phyloP scores from a whole-genome alignment of 2,797 vertebrate species.

The Rhincodon typus region DNA sequence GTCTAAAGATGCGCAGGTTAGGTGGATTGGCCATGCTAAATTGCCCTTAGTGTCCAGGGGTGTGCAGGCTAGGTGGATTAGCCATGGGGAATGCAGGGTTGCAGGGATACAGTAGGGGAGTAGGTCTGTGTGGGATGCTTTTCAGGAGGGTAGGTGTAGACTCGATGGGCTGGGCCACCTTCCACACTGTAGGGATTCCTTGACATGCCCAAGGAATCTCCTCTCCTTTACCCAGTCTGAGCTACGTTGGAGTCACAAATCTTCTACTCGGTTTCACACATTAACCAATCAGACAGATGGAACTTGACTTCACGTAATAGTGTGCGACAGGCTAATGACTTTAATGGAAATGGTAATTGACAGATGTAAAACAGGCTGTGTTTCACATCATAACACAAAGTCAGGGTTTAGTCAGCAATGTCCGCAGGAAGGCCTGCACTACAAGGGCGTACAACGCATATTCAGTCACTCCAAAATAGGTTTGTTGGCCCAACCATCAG shows the following conservation, averaged over 20 bases:
- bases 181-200: no score
- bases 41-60: no score
- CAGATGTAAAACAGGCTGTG: not conserved
- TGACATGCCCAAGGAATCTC: not conserved
- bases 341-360: not conserved
- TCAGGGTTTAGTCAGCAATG: not conserved
- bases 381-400: not conserved
- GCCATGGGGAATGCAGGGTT: no score
- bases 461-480: not conserved
- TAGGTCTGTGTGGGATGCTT: no score
- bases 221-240: not conserved
- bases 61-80: no score
- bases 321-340: no score
- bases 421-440: not conserved
- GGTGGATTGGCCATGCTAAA: no score
- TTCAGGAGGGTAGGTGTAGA: no score
- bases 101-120: no score
- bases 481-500: not conserved
- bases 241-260: not conserved
- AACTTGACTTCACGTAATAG: not conserved
- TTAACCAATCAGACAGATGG: not conserved
- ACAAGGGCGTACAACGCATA: not conserved
- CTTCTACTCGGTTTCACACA: not conserved
- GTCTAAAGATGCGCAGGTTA: no score
- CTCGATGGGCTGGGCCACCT: no score